Conservation (phyloP, 2,888 invertebrate species). For the Acrobasis repandana region DNA sequence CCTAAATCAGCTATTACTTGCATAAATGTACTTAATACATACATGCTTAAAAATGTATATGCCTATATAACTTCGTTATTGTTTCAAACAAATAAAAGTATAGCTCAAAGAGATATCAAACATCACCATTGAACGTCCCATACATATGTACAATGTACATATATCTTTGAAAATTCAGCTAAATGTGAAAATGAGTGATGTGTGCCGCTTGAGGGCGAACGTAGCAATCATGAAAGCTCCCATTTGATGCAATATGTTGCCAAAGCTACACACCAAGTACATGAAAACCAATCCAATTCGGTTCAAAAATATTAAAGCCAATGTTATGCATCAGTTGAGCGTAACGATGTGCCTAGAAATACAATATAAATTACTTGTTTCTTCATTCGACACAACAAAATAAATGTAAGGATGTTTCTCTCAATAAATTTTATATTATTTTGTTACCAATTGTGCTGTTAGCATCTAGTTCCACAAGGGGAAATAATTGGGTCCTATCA, state of each 20-base stretch:
- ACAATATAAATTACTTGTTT: background rate
- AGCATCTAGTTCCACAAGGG: too few species aligned
- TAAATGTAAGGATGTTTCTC: background rate
- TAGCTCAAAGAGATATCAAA: background rate
- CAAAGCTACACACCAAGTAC: constrained; percentile 3
- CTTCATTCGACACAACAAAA: background rate
- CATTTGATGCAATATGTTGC: constrained; percentile 16
- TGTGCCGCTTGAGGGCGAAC: constrained; percentile 3
- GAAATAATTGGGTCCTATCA: too few species aligned
- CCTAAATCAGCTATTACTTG: too few species aligned
- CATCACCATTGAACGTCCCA: background rate
- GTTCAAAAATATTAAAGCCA: constrained; percentile 4
- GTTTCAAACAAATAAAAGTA: too few species aligned
- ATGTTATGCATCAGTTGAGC: background rate
- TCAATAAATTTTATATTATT: too few species aligned
- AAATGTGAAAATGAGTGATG: constrained; percentile 17
- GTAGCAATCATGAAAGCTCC: constrained; percentile 7
- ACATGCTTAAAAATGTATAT: too few species aligned
- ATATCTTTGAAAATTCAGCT: constrained; percentile 4
- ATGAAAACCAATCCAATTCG: constrained; percentile 12
- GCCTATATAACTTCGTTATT: too few species aligned
- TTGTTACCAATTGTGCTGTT: too few species aligned
- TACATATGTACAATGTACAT: background rate
- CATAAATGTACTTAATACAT: too few species aligned
- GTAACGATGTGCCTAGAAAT: background rate